Evolutionary conservation across 2,888 invertebrate species (phyloP), one percentile per base, ranked within the genome.

Genomic region (Drosophila atripex): DNA sequence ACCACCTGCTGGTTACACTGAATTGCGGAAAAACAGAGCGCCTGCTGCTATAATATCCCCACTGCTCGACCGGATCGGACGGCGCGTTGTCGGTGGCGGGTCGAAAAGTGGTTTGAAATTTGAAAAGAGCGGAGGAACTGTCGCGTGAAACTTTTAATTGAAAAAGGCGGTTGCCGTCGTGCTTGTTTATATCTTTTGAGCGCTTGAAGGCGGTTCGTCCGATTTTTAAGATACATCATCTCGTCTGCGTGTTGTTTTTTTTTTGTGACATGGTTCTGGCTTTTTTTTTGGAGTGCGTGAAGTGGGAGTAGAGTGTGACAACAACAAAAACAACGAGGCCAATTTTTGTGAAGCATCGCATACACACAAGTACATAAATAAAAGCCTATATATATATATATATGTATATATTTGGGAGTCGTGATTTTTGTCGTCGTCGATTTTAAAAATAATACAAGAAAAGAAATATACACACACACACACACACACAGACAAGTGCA

Each of bases 401-500:
- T 39, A 39, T 39, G 7, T 25, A 28, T 28, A 28, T 28, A 28
- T 28, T 28, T 41, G n/a, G 49, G 49, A 50, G 49, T 50, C 32
- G 38, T 50, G 39, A 49, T 71, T 77, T 32, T 32, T n/a, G 32
- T 32, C 12, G 32, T 32, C n/a, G 32, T n/a, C 28, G 28, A n/a
- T 35, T 35, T 35, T 41, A 74, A 75, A 76, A 74, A 71, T 76
- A 66, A 41, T 41, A 41, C 41, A 16, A 18, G 21, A 64, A 58
- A 61, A 54, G 51, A 59, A 49, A 32, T 32, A 32, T 32, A 71
- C 51, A 52, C 59, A 45, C 64, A 77, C 50, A 64, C 51, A 55
- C 35, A 49, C 38, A 39, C 11, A 46, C 49, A 23, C 30, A 39
- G 65, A 60, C 64, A 71, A 43, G 43, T 55, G 52, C 45, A 63